Percentiles rank a stretch among this genome's conserved stretches.
Evolutionary conservation across 2,888 invertebrate genomes (phyloP).

Genomic region (Gari tellinella): DNA sequence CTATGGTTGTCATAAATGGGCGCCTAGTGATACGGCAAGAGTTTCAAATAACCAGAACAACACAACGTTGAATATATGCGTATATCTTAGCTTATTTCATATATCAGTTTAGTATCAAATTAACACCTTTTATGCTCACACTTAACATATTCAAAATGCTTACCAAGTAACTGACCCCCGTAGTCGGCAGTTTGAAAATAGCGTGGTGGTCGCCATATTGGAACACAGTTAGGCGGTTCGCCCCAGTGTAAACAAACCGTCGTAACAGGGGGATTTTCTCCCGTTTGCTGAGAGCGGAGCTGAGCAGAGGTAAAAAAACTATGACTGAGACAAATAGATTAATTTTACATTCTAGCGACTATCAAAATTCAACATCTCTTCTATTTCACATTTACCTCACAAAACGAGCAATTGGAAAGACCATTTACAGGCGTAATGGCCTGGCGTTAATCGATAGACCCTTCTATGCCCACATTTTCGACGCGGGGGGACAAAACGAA

Average conservation of each 20-base stretch:
- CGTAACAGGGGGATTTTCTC: no score
- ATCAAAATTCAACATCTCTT: constrained; percentile 60
- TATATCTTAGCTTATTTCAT: no score
- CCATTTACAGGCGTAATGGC: constrained; percentile 57
- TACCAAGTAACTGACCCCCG: no score
- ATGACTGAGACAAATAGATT: constrained; percentile 16
- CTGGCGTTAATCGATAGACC: background rate
- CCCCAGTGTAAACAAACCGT: no score
- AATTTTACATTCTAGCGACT: constrained; percentile 52
- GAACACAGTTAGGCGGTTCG: constrained; percentile 47
- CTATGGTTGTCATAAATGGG: no score
- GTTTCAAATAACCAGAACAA: no score
- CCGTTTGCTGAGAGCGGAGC: background rate
- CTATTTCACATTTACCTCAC: constrained; percentile 59
- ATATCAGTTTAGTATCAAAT: no score
- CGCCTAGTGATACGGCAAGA: no score
- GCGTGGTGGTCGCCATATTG: constrained; percentile 48
- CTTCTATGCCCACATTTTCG: background rate
- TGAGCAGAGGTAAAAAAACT: background rate
- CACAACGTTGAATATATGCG: no score
- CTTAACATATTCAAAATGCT: no score
- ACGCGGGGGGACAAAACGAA: constrained; percentile 23
- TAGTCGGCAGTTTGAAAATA: no score
- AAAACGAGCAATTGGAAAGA: constrained; percentile 50
- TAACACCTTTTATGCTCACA: no score